These are phyloP conservation scores for Philereme vetulata DNA, from an alignment of 2,888 invertebrate genomes.

Conservation along the genomic window DNA sequence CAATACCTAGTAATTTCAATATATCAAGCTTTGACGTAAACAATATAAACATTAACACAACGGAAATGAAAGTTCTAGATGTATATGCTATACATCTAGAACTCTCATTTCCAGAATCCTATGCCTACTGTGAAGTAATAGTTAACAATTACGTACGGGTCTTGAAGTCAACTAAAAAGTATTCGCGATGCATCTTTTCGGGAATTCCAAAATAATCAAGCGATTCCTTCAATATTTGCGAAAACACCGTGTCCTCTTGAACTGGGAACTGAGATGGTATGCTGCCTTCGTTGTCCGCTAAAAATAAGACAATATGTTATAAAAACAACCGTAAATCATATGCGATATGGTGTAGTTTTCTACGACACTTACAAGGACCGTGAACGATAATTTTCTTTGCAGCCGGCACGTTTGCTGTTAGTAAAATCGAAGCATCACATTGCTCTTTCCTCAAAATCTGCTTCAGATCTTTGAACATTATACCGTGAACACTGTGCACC, in stretches of 20 bases:
- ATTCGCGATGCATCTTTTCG: constrained; percentile 93
- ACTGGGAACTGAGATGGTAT: constrained; percentile 99
- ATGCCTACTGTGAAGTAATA: background rate
- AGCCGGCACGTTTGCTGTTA: constrained; percentile 99
- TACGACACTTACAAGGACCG: constrained; percentile 84
- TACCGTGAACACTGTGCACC: constrained; percentile 98
- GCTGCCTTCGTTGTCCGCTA: constrained; percentile 93
- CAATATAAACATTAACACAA: no score
- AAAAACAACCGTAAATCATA: constrained; percentile 2
- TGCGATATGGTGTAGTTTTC: no score
- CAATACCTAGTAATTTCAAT: no score
- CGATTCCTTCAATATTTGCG: constrained; percentile 96
- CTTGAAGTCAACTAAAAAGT: constrained; percentile 98
- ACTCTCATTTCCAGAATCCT: no score
- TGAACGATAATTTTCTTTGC: constrained; percentile 99
- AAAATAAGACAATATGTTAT: constrained; percentile 22
- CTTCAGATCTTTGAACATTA: constrained; percentile 99
- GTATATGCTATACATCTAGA: no score
- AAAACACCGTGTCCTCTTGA: constrained; percentile 98
- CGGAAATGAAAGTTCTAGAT: no score
- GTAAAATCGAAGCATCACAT: constrained; percentile 98
- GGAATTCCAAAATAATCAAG: constrained; percentile 98
- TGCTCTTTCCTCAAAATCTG: constrained; percentile 99
- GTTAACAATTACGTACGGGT: constrained; percentile 88
- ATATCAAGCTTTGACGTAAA: no score